phyloP scores from a whole-genome alignment of 2,888 invertebrate genomes.

The Lomographa bimaculata region DNA sequence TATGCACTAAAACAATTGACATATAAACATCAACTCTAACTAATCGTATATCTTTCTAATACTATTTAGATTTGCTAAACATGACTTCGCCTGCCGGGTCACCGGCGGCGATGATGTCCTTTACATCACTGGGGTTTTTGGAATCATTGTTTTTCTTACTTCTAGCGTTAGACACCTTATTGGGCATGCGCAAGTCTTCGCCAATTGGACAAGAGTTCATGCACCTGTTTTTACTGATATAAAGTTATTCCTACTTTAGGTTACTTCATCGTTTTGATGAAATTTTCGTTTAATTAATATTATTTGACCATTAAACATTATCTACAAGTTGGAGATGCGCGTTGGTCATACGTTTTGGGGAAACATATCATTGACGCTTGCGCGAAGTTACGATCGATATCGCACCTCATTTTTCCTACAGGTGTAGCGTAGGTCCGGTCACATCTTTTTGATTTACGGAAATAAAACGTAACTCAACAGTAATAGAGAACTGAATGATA shows the following conservation, averaged over 20 bases:
- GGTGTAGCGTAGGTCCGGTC: constrained; percentile 27
- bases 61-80: constrained; percentile 46
- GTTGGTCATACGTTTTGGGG: constrained; percentile 9
- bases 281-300: too few species aligned
- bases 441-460: constrained; percentile 8
- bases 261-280: too few species aligned
- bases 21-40: constrained; percentile 47
- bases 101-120: constrained; percentile 60
- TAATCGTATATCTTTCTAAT: constrained; percentile 46
- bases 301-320: too few species aligned
- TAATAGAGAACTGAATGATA: constrained; percentile 8
- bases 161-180: constrained; percentile 26
- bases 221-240: constrained; percentile 35
- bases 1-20: constrained; percentile 73
- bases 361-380: constrained; percentile 56
- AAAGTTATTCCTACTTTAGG: too few species aligned
- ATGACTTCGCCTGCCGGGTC: constrained; percentile 61
- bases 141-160: constrained; percentile 52
- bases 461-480: constrained; percentile 17
- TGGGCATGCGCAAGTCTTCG: constrained; percentile 68
- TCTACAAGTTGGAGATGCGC: too few species aligned
- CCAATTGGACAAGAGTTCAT: constrained; percentile 68
- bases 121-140: constrained; percentile 68
- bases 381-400: constrained; percentile 70
- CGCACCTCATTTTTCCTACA: constrained; percentile 40